phyloP scores from a whole-genome alignment of 2,888 invertebrate genomes.

The Trissolcus brochymenae region DNA sequence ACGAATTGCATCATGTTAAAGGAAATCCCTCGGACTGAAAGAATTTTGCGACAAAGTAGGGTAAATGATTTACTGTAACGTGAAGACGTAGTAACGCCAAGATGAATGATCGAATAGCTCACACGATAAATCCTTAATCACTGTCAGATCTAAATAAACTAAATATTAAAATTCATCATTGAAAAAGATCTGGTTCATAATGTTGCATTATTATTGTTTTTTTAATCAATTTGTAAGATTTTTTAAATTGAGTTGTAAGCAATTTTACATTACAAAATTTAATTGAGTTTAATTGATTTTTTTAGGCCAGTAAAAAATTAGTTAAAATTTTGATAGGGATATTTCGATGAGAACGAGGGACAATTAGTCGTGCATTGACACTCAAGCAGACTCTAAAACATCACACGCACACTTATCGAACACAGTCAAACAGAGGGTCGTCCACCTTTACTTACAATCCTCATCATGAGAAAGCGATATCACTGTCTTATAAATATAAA shows the following conservation, averaged over 20 bases:
- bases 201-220: no score
- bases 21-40: slow-evolving; percentile 8
- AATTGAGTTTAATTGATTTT: no score
- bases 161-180: no score
- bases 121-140: slow-evolving; percentile 38
- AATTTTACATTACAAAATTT: no score
- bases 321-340: background rate
- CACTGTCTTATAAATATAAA: background rate
- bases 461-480: slow-evolving; percentile 4
- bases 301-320: no score
- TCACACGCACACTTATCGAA: slow-evolving; percentile 2
- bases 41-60: slow-evolving; percentile 22
- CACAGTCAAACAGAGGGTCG: slow-evolving; percentile 4
- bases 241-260: no score
- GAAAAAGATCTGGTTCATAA: no score
- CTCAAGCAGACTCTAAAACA: background rate
- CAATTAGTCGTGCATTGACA: slow-evolving; percentile 6
- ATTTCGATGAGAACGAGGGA: background rate
- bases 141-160: no score
- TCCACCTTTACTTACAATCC: slow-evolving; percentile 5
- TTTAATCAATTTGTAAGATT: no score
- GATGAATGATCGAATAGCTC: slow-evolving; percentile 38
- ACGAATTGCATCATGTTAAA: slow-evolving; percentile 19
- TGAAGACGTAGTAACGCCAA: slow-evolving; percentile 34
- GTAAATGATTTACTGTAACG: slow-evolving; percentile 34